Evolutionary conservation across 2,888 invertebrate genomes (phyloP), one percentile per base, ranked within the genome.

Genomic region (Enoplolaimus lenunculus): DNA sequence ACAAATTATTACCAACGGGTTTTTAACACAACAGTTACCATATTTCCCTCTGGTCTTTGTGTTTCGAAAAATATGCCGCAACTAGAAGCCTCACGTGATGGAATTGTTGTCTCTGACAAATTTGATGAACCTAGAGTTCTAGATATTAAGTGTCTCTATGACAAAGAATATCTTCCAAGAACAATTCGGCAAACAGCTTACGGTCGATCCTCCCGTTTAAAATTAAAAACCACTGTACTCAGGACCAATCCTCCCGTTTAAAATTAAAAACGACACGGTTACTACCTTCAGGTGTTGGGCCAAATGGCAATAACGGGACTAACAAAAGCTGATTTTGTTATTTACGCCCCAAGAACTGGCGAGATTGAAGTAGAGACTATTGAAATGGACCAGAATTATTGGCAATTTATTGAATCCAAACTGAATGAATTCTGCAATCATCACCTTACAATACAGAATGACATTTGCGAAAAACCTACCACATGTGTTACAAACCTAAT

Each of bases 71-170:
- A 31, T 28, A 28, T 28, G n/a, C 64, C 64, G 29, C n/a, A 62
- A 16, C 64, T 62, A 16, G 64, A 28, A n/a, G 16, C 30, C 7
- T 13, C 64, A 7, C 64, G 13, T 7, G 64, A 62, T 28, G 64
- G 64, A 30, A 13, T 62, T 62, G 64, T 62, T 62, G n/a, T n/a
- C n/a, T 7, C 29, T 13, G 33, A 7, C 7, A n/a, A 62, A 13
- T 45, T 45, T 21, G 21, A 21, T 45, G 45, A 45, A 45, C 64
- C 64, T 13, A 30, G n/a, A 31, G 30, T 62, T 16, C 28, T 62
- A 62, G 64, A 62, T 16, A 62, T 62, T 31, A 62, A 62, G 33
- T 62, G 64, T 31, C n/a, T 62, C 13, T n/a, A 62, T 28, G 64
- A 62, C n/a, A 62, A 13, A 13, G 30, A 7, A 16, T n/a, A 7